Evolutionary conservation across 2,888 invertebrate genomes (phyloP).

Genomic region (Leptinotarsa haldemani): DNA sequence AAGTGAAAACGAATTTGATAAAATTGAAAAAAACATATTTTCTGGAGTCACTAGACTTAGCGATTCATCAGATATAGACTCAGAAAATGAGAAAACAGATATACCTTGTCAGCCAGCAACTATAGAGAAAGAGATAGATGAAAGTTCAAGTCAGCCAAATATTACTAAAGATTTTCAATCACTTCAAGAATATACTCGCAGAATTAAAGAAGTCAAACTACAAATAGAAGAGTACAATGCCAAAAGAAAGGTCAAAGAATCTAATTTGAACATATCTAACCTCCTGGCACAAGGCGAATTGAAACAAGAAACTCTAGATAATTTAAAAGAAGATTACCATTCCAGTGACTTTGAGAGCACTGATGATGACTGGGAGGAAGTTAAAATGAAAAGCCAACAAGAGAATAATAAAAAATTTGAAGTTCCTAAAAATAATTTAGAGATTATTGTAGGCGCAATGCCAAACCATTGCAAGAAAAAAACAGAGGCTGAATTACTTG

Average conservation of each 20-base stretch:
- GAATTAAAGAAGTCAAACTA: constrained; percentile 73
- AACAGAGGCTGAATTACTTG: constrained; percentile 75
- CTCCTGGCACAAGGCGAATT: constrained; percentile 77
- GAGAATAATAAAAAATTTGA: constrained; percentile 57
- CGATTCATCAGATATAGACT: constrained; percentile 58
- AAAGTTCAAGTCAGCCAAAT: constrained; percentile 36
- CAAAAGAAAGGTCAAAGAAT: constrained; percentile 47
- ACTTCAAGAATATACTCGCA: constrained; percentile 71
- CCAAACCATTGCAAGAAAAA: constrained; percentile 68
- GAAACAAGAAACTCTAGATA: constrained; percentile 54
- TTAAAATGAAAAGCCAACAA: constrained; percentile 70
- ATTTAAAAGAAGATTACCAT: constrained; percentile 49
- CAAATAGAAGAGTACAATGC: constrained; percentile 68
- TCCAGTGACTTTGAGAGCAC: constrained; percentile 65
- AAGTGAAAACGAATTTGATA: constrained; percentile 51
- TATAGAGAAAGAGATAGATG: not conserved
- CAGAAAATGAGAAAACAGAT: constrained; percentile 35
- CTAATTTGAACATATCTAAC: constrained; percentile 70
- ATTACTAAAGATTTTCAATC: constrained; percentile 66
- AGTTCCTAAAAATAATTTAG: constrained; percentile 75
- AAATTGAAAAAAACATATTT: constrained; percentile 61
- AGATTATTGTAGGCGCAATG: constrained; percentile 75
- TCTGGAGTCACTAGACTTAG: constrained; percentile 55
- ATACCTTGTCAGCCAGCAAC: not conserved
- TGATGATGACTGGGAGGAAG: constrained; percentile 82